These are phyloP conservation scores for Caenorhabditis imperialis DNA, from an alignment of 2,888 invertebrate genomes.

Conservation along the genomic window DNA sequence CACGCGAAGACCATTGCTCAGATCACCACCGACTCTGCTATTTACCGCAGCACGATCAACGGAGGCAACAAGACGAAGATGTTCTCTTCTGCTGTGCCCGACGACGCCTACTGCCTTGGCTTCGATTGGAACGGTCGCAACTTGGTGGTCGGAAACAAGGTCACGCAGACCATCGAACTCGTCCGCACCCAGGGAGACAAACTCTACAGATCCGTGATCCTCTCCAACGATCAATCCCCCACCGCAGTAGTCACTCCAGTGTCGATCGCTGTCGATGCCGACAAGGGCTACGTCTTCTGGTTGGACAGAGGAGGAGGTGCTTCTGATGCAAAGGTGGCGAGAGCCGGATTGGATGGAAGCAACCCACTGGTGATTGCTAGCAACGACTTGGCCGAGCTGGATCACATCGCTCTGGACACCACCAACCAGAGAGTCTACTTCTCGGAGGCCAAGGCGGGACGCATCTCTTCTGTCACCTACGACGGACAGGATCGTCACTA, in stretches of 20 bases:
- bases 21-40: slow-evolving; percentile 71
- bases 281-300: slow-evolving; percentile 95
- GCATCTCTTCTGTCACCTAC: slow-evolving; percentile 77
- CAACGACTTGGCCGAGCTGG: slow-evolving; percentile 80
- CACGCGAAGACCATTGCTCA: slow-evolving; percentile 71
- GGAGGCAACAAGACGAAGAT: slow-evolving; percentile 63
- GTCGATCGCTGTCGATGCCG: slow-evolving; percentile 90
- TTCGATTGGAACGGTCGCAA: slow-evolving; percentile 98
- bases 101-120: slow-evolving; percentile 91
- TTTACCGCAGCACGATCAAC: slow-evolving; percentile 80
- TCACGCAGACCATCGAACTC: slow-evolving; percentile 89
- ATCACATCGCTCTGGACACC: slow-evolving; percentile 87
- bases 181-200: slow-evolving; percentile 79
- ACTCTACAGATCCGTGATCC: slow-evolving; percentile 87
- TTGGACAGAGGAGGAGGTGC: slow-evolving; percentile 89
- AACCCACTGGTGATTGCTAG: slow-evolving; percentile 79
- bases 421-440: slow-evolving; percentile 90
- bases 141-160: slow-evolving; percentile 90
- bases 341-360: slow-evolving; percentile 92
- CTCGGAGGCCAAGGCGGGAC: slow-evolving; percentile 82
- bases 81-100: slow-evolving; percentile 79
- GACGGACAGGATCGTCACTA: slow-evolving; percentile 77
- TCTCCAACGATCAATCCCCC: slow-evolving; percentile 90
- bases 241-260: slow-evolving; percentile 88
- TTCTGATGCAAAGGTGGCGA: slow-evolving; percentile 81